A percentile compares a stretch with the other conserved stretches of the same genome.
These are phyloP conservation scores for Nemopilema nomurai DNA, from an alignment of 30 jellyfish, hydroid and myxozoan species.

Conservation along the genomic window DNA sequence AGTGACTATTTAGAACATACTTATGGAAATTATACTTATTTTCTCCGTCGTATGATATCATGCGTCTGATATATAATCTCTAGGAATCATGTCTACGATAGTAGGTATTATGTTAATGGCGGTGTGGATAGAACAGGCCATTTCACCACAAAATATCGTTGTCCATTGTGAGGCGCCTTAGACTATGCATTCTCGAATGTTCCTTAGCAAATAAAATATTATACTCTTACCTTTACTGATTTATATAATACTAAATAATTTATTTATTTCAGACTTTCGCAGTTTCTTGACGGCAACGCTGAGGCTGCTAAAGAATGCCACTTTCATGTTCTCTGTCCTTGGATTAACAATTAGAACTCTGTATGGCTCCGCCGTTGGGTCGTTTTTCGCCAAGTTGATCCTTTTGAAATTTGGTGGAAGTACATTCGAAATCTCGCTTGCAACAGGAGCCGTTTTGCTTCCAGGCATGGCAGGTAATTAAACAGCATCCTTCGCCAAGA, in stretches of 20 bases:
- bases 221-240: too few species aligned
- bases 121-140: too few species aligned
- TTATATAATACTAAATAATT: neutral
- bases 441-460: conserved; percentile 68
- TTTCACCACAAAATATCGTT: too few species aligned
- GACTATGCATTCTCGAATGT: too few species aligned
- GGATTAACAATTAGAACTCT: conserved; percentile 74
- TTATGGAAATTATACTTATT: too few species aligned
- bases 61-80: too few species aligned
- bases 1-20: too few species aligned
- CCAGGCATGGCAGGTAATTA: conserved; percentile 91
- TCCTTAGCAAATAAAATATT: too few species aligned
- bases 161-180: too few species aligned
- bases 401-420: conserved; percentile 79
- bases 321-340: conserved; percentile 68
- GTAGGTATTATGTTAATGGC: too few species aligned
- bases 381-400: conserved; percentile 80
- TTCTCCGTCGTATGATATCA: too few species aligned
- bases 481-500: neutral
- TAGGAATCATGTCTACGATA: too few species aligned
- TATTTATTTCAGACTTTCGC: conserved; percentile 35
- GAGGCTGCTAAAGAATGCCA: conserved; percentile 39
- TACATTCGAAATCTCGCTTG: conserved; percentile 61
- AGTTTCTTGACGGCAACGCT: conserved; percentile 58
- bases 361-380: conserved; percentile 75